A percentile compares a stretch with the other conserved stretches of the same genome.
Conservation (phyloP, 2,113 vertebrate species). For the Progne subis region DNA sequence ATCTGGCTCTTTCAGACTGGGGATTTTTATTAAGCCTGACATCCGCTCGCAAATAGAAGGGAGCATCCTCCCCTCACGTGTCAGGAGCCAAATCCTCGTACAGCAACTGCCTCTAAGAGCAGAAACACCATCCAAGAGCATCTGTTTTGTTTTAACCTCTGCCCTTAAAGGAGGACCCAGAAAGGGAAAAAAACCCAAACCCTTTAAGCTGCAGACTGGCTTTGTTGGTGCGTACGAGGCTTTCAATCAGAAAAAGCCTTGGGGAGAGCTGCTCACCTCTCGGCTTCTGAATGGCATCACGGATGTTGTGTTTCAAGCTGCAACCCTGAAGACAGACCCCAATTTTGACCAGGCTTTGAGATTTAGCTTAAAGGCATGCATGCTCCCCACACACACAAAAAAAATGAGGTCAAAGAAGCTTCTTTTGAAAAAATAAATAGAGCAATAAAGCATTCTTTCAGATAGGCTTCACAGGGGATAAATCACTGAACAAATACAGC, state of each 20-base stretch:
- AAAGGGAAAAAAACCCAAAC: neutral
- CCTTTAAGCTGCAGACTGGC: neutral
- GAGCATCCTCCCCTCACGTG: neutral
- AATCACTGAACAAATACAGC: slow-evolving; percentile 35
- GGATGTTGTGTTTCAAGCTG: neutral
- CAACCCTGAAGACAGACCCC: neutral
- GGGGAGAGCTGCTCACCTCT: neutral
- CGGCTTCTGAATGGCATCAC: neutral
- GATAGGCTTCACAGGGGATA: slow-evolving; percentile 38
- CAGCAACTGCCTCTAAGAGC: neutral
- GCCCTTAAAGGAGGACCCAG: neutral
- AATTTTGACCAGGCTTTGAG: neutral
- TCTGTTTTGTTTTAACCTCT: slow-evolving; percentile 48
- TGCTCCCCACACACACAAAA: neutral
- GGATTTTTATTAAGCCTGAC: neutral
- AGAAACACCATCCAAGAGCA: slow-evolving; percentile 1
- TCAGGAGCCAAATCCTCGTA: neutral
- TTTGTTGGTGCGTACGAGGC: neutral
- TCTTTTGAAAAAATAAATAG: slow-evolving; percentile 63
- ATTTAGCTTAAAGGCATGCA: slow-evolving; percentile 33
- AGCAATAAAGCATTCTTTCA: slow-evolving; percentile 61
- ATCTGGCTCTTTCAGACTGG: neutral
- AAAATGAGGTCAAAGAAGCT: slow-evolving; percentile 36
- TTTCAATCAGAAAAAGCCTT: neutral
- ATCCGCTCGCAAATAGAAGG: neutral